A percentile compares a stretch with the other conserved stretches of the same genome.
These are phyloP conservation scores for Plebejus melissa DNA, from an alignment of 2,888 invertebrate species.

Conservation along the genomic window DNA sequence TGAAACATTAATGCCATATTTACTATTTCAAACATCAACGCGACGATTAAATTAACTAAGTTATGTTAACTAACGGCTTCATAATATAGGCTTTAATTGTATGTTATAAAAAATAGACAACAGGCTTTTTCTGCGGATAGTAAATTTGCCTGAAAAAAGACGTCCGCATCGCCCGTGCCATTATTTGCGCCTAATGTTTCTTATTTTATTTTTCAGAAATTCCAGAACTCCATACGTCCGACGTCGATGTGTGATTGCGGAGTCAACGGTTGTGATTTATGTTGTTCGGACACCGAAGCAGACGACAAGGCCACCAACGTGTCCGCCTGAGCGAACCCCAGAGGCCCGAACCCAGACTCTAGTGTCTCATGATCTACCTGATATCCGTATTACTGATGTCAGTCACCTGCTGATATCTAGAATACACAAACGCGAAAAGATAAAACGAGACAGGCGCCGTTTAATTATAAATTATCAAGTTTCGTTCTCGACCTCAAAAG, in stretches of 20 bases:
- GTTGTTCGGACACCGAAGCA: conserved; percentile 68
- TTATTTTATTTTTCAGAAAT: conserved; percentile 79
- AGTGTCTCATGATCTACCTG: conserved; percentile 28
- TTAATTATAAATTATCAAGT: conserved; percentile 55
- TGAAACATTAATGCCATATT: neutral
- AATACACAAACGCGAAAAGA: conserved; percentile 55
- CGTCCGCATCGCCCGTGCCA: too few species aligned
- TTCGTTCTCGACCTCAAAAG: conserved; percentile 59
- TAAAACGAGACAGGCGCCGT: conserved; percentile 52
- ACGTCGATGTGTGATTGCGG: conserved; percentile 87
- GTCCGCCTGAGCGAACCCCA: conserved; percentile 16
- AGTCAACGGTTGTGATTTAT: conserved; percentile 86
- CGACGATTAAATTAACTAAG: neutral
- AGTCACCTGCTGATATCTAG: conserved; percentile 48
- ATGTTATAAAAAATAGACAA: too few species aligned
- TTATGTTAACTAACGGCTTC: neutral
- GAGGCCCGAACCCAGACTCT: conserved; percentile 28
- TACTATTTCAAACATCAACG: neutral
- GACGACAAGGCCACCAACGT: conserved; percentile 67
- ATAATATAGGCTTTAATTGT: too few species aligned
- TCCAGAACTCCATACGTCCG: conserved; percentile 86
- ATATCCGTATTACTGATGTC: conserved; percentile 35
- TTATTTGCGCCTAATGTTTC: neutral
- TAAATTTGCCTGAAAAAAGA: too few species aligned
- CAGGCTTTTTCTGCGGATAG: too few species aligned